A percentile compares a stretch with the other conserved stretches of the same genome.
These are phyloP conservation scores for Apodemia mormo DNA, from an alignment of 2,888 invertebrate genomes.

Conservation along the genomic window DNA sequence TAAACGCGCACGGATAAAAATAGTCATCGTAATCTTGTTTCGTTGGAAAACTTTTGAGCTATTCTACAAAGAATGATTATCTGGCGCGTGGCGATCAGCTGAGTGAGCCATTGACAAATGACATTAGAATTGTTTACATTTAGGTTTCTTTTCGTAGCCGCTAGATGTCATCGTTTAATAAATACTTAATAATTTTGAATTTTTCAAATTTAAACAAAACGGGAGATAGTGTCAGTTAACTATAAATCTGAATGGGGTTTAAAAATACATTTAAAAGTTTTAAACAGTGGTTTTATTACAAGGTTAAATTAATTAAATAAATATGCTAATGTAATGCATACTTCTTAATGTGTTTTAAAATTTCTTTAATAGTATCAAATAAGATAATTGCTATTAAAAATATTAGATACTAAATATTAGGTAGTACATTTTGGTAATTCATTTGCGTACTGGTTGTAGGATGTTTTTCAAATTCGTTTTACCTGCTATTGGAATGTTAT, in stretches of 20 bases:
- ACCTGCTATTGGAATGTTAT: no score
- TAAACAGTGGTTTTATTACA: not conserved
- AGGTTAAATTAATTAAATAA: not conserved
- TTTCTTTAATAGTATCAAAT: no score
- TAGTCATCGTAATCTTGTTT: slow-evolving; percentile 69
- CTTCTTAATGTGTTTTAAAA: no score
- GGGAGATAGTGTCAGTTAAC: not conserved
- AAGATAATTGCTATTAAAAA: no score
- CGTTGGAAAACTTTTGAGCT: slow-evolving; percentile 56
- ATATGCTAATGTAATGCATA: no score
- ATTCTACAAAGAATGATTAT: slow-evolving; percentile 46
- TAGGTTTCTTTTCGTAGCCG: slow-evolving; percentile 49
- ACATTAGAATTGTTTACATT: slow-evolving; percentile 74
- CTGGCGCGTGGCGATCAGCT: slow-evolving; percentile 75
- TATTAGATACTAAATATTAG: no score
- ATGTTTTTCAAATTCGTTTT: no score
- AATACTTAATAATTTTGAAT: not conserved
- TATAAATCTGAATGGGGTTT: not conserved
- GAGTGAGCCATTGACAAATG: slow-evolving; percentile 74
- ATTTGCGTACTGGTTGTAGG: no score
- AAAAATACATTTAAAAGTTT: not conserved
- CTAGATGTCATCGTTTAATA: slow-evolving; percentile 62
- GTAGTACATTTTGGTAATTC: no score
- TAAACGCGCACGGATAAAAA: slow-evolving; percentile 67
- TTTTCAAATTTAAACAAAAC: not conserved